These are phyloP conservation scores for Scomber colias DNA, from an alignment of 2,113 vertebrate species.

Conservation along the genomic window DNA sequence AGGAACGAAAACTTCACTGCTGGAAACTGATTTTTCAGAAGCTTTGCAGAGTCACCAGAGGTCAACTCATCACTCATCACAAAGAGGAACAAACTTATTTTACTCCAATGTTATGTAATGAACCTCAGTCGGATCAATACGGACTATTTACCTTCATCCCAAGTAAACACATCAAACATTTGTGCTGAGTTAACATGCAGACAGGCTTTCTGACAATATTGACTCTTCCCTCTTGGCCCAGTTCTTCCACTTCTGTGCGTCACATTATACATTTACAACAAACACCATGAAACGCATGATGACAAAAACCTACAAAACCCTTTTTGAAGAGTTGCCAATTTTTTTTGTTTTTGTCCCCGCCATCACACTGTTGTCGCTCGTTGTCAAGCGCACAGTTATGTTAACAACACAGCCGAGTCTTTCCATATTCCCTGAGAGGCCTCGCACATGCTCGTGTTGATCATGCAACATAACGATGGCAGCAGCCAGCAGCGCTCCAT, in stretches of 20 bases:
- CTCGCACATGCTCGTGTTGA: slow-evolving; percentile 46
- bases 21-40: no score
- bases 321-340: slow-evolving; percentile 2
- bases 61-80: background rate
- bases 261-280: slow-evolving; percentile 8
- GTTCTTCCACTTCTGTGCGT: background rate
- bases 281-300: slow-evolving; percentile 32
- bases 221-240: background rate
- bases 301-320: background rate
- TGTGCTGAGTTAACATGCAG: slow-evolving; percentile 24
- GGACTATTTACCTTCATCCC: slow-evolving; percentile 9
- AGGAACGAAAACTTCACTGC: no score
- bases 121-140: slow-evolving; percentile 25
- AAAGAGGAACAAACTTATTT: slow-evolving; percentile 11
- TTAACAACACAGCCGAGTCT: slow-evolving; percentile 26
- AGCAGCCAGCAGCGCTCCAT: slow-evolving; percentile 58
- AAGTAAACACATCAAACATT: slow-evolving; percentile 13
- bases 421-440: slow-evolving; percentile 47
- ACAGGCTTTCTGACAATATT: background rate
- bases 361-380: background rate
- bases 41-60: no score
- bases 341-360: background rate
- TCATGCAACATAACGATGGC: slow-evolving; percentile 39
- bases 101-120: slow-evolving; percentile 7
- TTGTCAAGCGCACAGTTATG: slow-evolving; percentile 12